phyloP scores from a whole-genome alignment of 2,888 invertebrate species.

The Drosophila formosana region DNA sequence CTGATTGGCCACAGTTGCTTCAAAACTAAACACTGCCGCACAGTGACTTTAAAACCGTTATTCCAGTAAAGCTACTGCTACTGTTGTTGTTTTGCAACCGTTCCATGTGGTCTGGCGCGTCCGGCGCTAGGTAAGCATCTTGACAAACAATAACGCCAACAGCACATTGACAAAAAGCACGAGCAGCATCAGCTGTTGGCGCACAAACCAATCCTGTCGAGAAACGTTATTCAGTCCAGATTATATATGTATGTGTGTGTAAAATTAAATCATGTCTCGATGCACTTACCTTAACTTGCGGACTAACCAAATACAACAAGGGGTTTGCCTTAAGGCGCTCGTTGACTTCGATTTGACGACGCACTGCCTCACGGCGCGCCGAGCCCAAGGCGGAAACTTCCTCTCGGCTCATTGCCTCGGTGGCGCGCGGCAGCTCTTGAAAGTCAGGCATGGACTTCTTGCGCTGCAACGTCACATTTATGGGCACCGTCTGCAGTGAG shows the following conservation, averaged over 20 bases:
- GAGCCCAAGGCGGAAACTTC: slow-evolving; percentile 97
- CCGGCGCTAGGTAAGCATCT: slow-evolving; percentile 94
- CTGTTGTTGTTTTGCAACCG: slow-evolving; percentile 32
- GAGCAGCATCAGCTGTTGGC: slow-evolving; percentile 97
- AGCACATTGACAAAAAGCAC: slow-evolving; percentile 97
- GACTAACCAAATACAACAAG: slow-evolving; percentile 97
- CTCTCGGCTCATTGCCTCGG: slow-evolving; percentile 95
- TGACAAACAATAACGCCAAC: slow-evolving; percentile 97
- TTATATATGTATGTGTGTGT: background rate
- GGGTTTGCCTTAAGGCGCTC: slow-evolving; percentile 97
- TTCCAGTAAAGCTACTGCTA: background rate
- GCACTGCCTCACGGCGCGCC: slow-evolving; percentile 96
- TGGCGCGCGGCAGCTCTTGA: slow-evolving; percentile 92
- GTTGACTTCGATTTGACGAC: slow-evolving; percentile 95
- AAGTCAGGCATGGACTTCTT: slow-evolving; percentile 99
- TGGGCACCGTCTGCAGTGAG: slow-evolving; percentile 90
- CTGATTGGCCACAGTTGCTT: slow-evolving; percentile 13
- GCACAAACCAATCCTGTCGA: slow-evolving; percentile 96
- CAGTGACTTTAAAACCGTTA: slow-evolving; percentile 23
- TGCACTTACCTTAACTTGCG: slow-evolving; percentile 95
- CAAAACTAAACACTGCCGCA: slow-evolving; percentile 18
- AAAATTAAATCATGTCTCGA: too few species aligned
- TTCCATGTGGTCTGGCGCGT: slow-evolving; percentile 53
- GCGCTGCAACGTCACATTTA: slow-evolving; percentile 92
- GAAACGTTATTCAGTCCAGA: background rate